phyloP scores from a whole-genome alignment of 2,113 vertebrate species.

The Puntigrus tetrazona region DNA sequence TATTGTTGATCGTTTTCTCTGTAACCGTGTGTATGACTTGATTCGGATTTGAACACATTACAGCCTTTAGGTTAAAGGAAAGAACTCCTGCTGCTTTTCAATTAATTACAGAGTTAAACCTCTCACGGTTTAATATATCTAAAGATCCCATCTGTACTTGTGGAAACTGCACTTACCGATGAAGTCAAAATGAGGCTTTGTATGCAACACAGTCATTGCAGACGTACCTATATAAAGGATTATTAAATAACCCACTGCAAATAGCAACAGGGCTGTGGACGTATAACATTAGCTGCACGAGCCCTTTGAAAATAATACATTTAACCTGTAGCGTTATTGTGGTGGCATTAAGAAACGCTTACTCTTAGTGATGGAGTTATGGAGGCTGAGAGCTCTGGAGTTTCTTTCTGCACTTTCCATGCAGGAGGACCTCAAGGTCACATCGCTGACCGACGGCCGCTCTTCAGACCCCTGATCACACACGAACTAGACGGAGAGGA shows the following conservation, averaged over 20 bases:
- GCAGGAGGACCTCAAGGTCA: constrained; percentile 54
- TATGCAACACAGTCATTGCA: background rate
- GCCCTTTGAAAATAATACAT: background rate
- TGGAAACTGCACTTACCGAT: background rate
- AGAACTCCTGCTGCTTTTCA: background rate
- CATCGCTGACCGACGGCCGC: constrained; percentile 71
- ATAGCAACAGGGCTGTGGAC: background rate
- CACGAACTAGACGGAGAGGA: constrained; percentile 60
- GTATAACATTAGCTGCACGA: background rate
- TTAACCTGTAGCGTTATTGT: background rate
- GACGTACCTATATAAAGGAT: background rate
- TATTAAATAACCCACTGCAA: background rate
- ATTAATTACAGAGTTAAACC: background rate
- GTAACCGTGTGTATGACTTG: background rate
- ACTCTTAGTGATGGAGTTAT: constrained; percentile 90
- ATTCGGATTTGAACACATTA: background rate
- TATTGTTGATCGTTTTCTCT: background rate
- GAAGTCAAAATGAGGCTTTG: background rate
- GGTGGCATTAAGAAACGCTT: constrained; percentile 56
- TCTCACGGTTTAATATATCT: background rate
- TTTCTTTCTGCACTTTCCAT: constrained; percentile 78
- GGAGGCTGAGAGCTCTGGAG: constrained; percentile 81
- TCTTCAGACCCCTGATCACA: constrained; percentile 65
- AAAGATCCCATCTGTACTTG: background rate
- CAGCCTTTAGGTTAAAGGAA: background rate